Conservation (phyloP, 2,113 vertebrate species). For the Gallinago undulata region DNA sequence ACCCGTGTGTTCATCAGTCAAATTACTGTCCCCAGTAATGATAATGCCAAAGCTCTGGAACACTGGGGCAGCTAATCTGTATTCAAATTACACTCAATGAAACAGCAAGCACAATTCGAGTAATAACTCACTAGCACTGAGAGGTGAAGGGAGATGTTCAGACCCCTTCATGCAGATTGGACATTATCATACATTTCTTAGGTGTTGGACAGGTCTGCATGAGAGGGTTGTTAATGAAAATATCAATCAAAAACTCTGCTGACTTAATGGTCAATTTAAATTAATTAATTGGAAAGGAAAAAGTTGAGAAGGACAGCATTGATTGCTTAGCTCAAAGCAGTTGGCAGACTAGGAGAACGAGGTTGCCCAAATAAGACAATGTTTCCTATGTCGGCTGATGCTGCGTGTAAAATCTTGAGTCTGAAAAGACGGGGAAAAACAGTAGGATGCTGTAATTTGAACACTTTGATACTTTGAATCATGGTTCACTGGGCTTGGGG, state of each 20-base stretch:
- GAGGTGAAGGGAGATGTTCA: slow-evolving; percentile 76
- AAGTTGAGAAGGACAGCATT: slow-evolving; percentile 71
- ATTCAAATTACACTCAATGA: slow-evolving; percentile 90
- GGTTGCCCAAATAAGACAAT: slow-evolving; percentile 7
- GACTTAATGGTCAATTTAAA: slow-evolving; percentile 91
- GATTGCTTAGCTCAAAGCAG: slow-evolving; percentile 64
- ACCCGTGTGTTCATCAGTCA: slow-evolving; percentile 90
- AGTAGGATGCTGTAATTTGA: neutral
- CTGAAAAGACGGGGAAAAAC: neutral
- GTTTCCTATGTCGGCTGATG: neutral
- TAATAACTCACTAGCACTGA: slow-evolving; percentile 84
- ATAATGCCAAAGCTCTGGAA: slow-evolving; percentile 88
- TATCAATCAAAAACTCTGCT: slow-evolving; percentile 88
- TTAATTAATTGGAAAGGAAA: slow-evolving; percentile 88
- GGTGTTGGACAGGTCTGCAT: slow-evolving; percentile 85
- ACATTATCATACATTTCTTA: slow-evolving; percentile 89
- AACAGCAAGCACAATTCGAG: slow-evolving; percentile 77
- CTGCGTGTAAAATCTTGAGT: neutral
- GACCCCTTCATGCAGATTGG: slow-evolving; percentile 78
- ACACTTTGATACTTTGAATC: neutral
- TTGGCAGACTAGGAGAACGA: slow-evolving; percentile 2
- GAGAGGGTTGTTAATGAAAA: slow-evolving; percentile 86
- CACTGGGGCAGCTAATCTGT: slow-evolving; percentile 90
- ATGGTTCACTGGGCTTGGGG: neutral
- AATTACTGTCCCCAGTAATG: slow-evolving; percentile 86